These are phyloP conservation scores for Glossosoma conforme DNA, from an alignment of 1,140 invertebrate species.

Conservation along the genomic window DNA sequence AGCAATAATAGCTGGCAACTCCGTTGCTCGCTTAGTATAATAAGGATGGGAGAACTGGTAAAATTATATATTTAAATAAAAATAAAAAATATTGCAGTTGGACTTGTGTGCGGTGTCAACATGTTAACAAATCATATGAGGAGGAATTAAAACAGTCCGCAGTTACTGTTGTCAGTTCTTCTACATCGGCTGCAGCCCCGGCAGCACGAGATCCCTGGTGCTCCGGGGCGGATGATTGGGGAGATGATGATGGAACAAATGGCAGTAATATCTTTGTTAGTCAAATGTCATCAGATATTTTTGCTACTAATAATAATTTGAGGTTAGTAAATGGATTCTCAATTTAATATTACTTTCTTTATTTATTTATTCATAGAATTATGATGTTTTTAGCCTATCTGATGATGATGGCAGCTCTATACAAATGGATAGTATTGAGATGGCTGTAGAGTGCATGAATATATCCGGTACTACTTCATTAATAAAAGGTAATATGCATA, in stretches of 20 bases:
- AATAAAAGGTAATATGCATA: too few species aligned
- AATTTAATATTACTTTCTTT: too few species aligned
- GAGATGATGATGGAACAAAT: constrained; percentile 45
- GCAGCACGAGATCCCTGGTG: constrained; percentile 52
- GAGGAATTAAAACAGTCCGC: background rate
- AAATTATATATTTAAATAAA: constrained; percentile 4
- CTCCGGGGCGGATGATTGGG: constrained; percentile 68
- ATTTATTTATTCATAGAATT: too few species aligned
- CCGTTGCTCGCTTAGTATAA: too few species aligned
- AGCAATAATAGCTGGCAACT: too few species aligned
- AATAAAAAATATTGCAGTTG: constrained; percentile 19
- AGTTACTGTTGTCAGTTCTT: background rate
- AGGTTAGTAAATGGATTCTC: too few species aligned
- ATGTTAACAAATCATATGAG: constrained; percentile 11
- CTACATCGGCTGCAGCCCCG: constrained; percentile 29
- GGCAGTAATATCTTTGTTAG: too few species aligned
- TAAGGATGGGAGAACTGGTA: background rate
- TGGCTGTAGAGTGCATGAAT: constrained; percentile 41
- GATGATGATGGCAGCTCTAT: constrained; percentile 51
- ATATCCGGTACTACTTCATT: constrained; percentile 51
- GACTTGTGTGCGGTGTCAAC: constrained; percentile 25
- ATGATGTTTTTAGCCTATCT: constrained; percentile 30
- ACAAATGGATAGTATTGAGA: constrained; percentile 50
- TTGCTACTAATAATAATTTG: too few species aligned
- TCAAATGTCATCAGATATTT: too few species aligned